phyloP scores from a whole-genome alignment of 2,113 vertebrate genomes.

The Oryzias woworae region DNA sequence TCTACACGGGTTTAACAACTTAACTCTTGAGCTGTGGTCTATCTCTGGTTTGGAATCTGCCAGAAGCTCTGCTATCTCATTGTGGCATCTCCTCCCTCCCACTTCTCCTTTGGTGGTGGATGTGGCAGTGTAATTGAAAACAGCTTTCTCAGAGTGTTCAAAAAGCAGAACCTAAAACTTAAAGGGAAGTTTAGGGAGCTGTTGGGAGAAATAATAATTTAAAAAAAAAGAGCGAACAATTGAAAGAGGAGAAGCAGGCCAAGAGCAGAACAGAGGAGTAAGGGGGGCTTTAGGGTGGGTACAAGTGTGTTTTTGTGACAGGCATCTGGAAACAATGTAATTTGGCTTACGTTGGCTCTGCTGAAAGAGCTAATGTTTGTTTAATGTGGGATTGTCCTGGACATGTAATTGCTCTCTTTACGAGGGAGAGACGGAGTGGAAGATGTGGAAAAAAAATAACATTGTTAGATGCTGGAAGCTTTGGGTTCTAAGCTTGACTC shows the following conservation, averaged over 20 bases:
- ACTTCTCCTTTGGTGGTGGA: slow-evolving; percentile 20
- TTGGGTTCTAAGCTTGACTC: slow-evolving; percentile 35
- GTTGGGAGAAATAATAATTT: slow-evolving; percentile 25
- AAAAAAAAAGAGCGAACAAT: slow-evolving; percentile 30
- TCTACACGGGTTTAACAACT: slow-evolving; percentile 8
- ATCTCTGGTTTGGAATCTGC: slow-evolving; percentile 8
- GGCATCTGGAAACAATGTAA: slow-evolving; percentile 93
- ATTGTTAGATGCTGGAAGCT: slow-evolving; percentile 56
- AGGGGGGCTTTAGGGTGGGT: slow-evolving; percentile 22
- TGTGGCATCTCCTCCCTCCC: slow-evolving; percentile 12
- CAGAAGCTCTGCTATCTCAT: slow-evolving; percentile 19
- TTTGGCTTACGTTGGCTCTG: slow-evolving; percentile 77
- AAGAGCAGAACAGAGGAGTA: neutral
- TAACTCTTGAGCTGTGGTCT: neutral
- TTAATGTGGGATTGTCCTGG: slow-evolving; percentile 90
- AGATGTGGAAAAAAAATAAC: slow-evolving; percentile 85
- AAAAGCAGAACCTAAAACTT: slow-evolving; percentile 67
- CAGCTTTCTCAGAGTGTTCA: slow-evolving; percentile 80
- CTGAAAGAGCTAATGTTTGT: slow-evolving; percentile 81
- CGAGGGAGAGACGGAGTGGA: slow-evolving; percentile 61
- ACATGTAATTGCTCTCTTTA: slow-evolving; percentile 87
- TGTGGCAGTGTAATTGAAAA: slow-evolving; percentile 79
- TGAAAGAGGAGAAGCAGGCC: slow-evolving; percentile 33
- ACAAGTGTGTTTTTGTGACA: slow-evolving; percentile 63
- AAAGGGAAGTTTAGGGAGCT: slow-evolving; percentile 43